These are phyloP conservation scores for Oreonectes daqikongensis DNA, from an alignment of 2,797 vertebrate species.

Conservation along the genomic window DNA sequence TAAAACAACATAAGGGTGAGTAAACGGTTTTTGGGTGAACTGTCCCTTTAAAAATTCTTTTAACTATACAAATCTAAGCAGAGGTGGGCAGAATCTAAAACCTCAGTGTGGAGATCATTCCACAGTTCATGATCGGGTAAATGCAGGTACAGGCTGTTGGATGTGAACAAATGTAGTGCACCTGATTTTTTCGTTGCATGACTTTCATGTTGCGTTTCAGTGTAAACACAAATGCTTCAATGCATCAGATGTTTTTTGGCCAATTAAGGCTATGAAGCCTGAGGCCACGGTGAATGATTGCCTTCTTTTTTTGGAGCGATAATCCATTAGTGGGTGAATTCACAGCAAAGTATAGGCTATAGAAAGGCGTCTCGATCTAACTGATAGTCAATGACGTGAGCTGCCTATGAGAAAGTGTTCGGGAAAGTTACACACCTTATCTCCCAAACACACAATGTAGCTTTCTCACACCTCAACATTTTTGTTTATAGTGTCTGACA, in stretches of 20 bases:
- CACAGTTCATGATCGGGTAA: conserved; percentile 38
- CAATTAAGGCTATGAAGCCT: conserved; percentile 69
- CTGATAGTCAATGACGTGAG: too few relatives aligned
- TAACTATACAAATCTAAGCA: background rate
- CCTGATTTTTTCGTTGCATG: conserved; percentile 61
- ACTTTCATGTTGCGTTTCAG: conserved; percentile 67
- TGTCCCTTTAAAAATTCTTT: conserved; percentile 6
- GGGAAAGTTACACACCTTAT: background rate
- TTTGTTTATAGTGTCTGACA: background rate
- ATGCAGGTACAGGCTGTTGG: conserved; percentile 45
- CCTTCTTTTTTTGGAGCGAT: conserved; percentile 65
- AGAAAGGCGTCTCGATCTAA: too few relatives aligned
- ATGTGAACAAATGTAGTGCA: conserved; percentile 68
- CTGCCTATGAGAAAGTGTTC: too few relatives aligned
- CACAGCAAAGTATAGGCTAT: too few relatives aligned
- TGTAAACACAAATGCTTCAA: conserved; percentile 67
- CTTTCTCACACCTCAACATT: background rate
- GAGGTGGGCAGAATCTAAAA: background rate
- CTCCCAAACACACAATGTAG: background rate
- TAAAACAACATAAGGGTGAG: too few relatives aligned
- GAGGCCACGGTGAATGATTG: conserved; percentile 78
- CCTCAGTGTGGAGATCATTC: conserved; percentile 20
- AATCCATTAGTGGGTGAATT: too few relatives aligned
- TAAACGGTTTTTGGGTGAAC: too few relatives aligned
- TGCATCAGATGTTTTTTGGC: conserved; percentile 65